A percentile compares a stretch with the other conserved stretches of the same genome.
These are phyloP conservation scores for Cuculus canorus DNA, from an alignment of 2,797 vertebrate species.

Conservation along the genomic window DNA sequence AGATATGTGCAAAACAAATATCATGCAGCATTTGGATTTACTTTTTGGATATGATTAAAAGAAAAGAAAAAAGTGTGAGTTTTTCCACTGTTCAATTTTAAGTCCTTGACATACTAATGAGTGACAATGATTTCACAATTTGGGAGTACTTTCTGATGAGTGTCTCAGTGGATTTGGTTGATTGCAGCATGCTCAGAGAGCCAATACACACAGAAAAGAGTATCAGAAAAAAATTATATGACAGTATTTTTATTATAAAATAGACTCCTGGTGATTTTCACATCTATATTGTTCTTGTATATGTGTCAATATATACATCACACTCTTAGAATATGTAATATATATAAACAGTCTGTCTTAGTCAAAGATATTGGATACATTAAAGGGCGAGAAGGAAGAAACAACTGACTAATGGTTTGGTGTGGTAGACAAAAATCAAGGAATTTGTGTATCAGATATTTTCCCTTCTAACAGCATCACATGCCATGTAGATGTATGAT, in stretches of 20 bases:
- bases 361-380: not conserved
- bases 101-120: not conserved
- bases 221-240: not conserved
- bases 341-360: not conserved
- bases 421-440: not conserved
- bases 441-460: not conserved
- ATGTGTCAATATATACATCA: not conserved
- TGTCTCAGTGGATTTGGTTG: not conserved
- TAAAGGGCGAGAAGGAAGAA: not conserved
- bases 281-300: not conserved
- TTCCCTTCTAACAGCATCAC: not conserved
- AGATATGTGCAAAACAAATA: constrained; percentile 43
- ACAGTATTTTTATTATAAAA: not conserved
- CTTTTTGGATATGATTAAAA: not conserved
- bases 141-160: not conserved
- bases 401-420: not conserved
- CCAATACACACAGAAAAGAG: not conserved
- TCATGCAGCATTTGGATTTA: constrained; percentile 9
- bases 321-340: not conserved
- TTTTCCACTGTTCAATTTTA: not conserved
- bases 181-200: not conserved
- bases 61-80: not conserved
- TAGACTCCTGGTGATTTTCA: not conserved
- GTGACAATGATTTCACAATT: not conserved
- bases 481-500: not conserved